Evolutionary conservation across 2,797 vertebrate species (phyloP), one percentile per base, ranked within the genome.

Genomic region (Cottoperca gobio): DNA sequence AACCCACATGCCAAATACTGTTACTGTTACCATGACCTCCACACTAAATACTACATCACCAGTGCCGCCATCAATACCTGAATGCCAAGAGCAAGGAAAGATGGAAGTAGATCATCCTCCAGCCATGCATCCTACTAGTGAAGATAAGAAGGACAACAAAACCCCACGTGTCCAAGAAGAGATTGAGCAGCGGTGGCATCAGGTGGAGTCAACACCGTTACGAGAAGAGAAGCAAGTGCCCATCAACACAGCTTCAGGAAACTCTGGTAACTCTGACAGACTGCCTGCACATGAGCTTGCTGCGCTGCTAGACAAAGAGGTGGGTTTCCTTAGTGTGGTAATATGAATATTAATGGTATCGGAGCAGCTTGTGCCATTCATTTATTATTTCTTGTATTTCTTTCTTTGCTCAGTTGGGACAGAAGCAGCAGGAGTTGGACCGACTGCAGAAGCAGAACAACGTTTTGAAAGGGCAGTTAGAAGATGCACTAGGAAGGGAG

Each of bases 151-250:
- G 90, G 89, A 80, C 86, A 91, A 90, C 94, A 93, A 89, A 85
- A 79, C 91, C 0, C 93, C 96, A 70, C 96, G 94, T 0, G 96
- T 98, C 45, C 96, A 95, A 0, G 96, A 96, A 71, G 97, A 99
- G 90, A 99, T 99, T 0, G 97, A 99, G 85, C 97, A 99, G 76
- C 95, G 96, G 50, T 99, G 98, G 98, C 97, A 99, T 86, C 97
- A 98, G 82, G 98, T 99, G 83, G 97, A 99, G 93, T 97, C 96
- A 8, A 99, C 96, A 0, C 97, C 97, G 0, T 89, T 99, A 40
- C 94, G 98, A 55, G 98, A 99, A 78, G 97, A 98, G 90, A 99
- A 97, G 82, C 98, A 99, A 90, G 96, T 99, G 76, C 97, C 97
- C 82, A 99, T 99, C 40, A 78, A 92, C 40, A 76, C 89, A 1